Conservation (phyloP, 2,888 invertebrate genomes). For the Rhagophthalmus giganteus region DNA sequence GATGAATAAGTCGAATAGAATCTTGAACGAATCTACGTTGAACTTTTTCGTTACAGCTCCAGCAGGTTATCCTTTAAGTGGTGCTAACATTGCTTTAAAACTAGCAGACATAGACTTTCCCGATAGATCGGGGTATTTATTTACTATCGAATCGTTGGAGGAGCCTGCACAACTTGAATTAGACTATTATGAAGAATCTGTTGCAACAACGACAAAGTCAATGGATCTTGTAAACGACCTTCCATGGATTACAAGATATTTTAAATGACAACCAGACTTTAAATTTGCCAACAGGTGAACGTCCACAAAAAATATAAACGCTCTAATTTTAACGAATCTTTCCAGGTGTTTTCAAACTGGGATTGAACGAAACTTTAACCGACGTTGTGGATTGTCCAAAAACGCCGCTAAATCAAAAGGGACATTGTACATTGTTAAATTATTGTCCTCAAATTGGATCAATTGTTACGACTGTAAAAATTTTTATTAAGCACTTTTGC, state of each 20-base stretch:
- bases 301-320: neutral
- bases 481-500: slow-evolving; percentile 19
- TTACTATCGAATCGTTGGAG: no score
- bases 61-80: no score
- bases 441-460: slow-evolving; percentile 11
- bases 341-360: slow-evolving; percentile 19
- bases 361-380: slow-evolving; percentile 16
- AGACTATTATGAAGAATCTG: no score
- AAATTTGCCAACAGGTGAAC: slow-evolving; percentile 7
- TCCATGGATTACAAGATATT: neutral
- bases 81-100: no score
- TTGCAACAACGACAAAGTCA: no score
- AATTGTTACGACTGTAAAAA: slow-evolving; percentile 2
- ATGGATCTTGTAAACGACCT: no score
- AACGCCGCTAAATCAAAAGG: slow-evolving; percentile 14
- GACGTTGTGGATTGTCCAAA: slow-evolving; percentile 18
- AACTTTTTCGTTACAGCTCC: no score
- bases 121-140: no score
- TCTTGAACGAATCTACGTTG: no score
- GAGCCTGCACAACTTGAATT: no score
- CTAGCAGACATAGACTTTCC: no score
- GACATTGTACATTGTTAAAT: slow-evolving; percentile 18
- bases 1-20: no score
- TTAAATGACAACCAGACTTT: neutral
- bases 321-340: neutral